Evolutionary conservation across 2,797 vertebrate genomes (phyloP), one percentile per base, ranked within the genome.

Genomic region (Hydrocynus forskahlii): DNA sequence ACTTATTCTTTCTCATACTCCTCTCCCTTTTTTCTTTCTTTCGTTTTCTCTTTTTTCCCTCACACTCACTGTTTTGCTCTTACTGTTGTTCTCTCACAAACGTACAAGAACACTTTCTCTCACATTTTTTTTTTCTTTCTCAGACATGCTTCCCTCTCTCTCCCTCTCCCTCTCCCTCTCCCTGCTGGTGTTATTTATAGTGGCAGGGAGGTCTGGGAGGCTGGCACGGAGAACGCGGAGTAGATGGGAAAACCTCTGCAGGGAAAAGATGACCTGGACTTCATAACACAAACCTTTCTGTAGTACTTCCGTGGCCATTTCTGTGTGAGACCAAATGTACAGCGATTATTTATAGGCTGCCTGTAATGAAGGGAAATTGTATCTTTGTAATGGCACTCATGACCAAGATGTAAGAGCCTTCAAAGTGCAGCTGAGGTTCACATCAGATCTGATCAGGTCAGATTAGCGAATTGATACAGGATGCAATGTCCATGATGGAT

Each of bases 111-210:
- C 35, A 35, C 35, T 35, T 35, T 35, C 4, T 35, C 35, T 35
- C 35, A 35, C 35, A 35, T 35, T 35, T 35, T 35, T 35, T 2
- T 35, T 35, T 35, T 35, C 35, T 35, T 35, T 35, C 35, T 35
- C 35, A 35, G 35, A 35, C 35, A 35, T 35, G 4, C 1, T 10
- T 38, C 23, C 12, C 52, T 8, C 25, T 6, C 17, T 9, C n/a
- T 25, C 21, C 2, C 9, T 40, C 7, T 45, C 7, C 6, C 23
- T 21, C 40, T 13, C 7, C 13, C 25, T 48, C 69, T 54, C 45
- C 16, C 1, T 1, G 7, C 52, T 45, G 21, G 13, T 62, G 74
- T 77, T 84, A 84, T 84, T 84, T 81, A 84, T 84, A 81, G 83
- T 78, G 75, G 25, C 69, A 74, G 64, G 69, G 60, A 76, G 74